Percentiles rank a stretch among this genome's conserved stretches.
phyloP scores from a whole-genome alignment of 2,888 invertebrate species.

The Yponomeuta evonymella region DNA sequence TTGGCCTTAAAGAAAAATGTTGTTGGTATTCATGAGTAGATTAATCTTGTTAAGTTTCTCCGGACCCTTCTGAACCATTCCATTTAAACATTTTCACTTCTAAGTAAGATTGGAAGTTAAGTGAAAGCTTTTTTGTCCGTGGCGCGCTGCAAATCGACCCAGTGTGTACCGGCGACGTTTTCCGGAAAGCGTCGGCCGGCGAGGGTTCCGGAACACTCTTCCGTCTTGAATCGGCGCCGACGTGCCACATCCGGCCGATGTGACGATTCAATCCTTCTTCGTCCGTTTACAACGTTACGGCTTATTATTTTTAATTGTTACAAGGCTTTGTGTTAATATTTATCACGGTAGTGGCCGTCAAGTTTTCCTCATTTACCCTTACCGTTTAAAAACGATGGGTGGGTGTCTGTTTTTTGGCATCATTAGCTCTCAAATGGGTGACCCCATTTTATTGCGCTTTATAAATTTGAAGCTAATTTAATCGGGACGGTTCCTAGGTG shows the following conservation, averaged over 20 bases:
- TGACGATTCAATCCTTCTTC: conserved; percentile 34
- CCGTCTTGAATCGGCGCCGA: conserved; percentile 36
- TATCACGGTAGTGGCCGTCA: not conserved
- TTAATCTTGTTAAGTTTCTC: too few relatives aligned
- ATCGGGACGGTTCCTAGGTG: too few relatives aligned
- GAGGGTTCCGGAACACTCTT: conserved; percentile 45
- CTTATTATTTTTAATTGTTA: conserved; percentile 6
- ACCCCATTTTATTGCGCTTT: too few relatives aligned
- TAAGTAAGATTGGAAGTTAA: too few relatives aligned
- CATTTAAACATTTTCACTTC: too few relatives aligned
- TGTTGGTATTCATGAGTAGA: too few relatives aligned
- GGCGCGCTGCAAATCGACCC: conserved; percentile 3
- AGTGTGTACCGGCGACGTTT: conserved; percentile 10
- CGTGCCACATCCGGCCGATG: conserved; percentile 35
- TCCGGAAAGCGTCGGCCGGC: conserved; percentile 39
- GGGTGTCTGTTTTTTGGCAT: too few relatives aligned
- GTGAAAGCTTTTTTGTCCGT: not conserved
- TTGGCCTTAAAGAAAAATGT: too few relatives aligned
- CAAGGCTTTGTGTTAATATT: not conserved
- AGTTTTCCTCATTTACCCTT: not conserved
- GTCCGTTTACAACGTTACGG: conserved; percentile 4
- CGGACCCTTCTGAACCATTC: too few relatives aligned
- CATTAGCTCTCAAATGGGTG: too few relatives aligned
- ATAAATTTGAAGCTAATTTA: too few relatives aligned
- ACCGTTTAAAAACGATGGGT: too few relatives aligned